Evolutionary conservation across 2,797 vertebrate species (phyloP).

Genomic region (Sciurus carolinensis): DNA sequence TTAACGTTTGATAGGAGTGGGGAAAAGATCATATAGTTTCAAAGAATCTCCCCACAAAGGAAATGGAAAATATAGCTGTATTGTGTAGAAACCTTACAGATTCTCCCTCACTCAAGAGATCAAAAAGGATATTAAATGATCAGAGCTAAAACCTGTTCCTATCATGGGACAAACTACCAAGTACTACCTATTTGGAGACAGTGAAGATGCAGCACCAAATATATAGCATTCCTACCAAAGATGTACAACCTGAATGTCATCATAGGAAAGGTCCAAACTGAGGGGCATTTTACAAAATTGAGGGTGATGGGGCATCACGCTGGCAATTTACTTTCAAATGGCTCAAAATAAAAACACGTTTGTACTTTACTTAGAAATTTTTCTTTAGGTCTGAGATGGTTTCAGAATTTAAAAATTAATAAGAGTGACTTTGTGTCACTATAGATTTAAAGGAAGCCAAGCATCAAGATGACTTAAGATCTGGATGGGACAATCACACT

Average conservation of each 20-base stretch:
- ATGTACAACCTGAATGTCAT: neutral
- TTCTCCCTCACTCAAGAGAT: neutral
- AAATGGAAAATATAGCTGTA: constrained; percentile 29
- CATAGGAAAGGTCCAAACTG: neutral
- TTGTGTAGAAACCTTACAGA: neutral
- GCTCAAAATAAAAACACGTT: neutral
- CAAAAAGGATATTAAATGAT: neutral
- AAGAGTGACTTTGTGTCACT: neutral
- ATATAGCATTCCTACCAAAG: neutral
- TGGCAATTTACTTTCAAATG: neutral
- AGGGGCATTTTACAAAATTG: neutral
- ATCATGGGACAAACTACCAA: neutral
- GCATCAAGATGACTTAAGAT: neutral
- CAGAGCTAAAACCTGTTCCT: neutral
- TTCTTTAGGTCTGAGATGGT: neutral
- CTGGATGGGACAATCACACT: neutral
- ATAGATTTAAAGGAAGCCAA: neutral
- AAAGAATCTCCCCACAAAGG: neutral
- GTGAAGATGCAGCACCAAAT: neutral
- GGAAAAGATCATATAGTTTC: neutral
- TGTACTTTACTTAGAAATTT: neutral
- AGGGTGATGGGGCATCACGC: neutral
- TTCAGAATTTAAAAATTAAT: constrained; percentile 21
- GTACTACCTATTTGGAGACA: neutral
- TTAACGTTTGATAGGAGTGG: neutral